Evolutionary conservation across 2,888 invertebrate species (phyloP), one percentile per base, ranked within the genome.

Genomic region (Cerceris ruficornis): DNA sequence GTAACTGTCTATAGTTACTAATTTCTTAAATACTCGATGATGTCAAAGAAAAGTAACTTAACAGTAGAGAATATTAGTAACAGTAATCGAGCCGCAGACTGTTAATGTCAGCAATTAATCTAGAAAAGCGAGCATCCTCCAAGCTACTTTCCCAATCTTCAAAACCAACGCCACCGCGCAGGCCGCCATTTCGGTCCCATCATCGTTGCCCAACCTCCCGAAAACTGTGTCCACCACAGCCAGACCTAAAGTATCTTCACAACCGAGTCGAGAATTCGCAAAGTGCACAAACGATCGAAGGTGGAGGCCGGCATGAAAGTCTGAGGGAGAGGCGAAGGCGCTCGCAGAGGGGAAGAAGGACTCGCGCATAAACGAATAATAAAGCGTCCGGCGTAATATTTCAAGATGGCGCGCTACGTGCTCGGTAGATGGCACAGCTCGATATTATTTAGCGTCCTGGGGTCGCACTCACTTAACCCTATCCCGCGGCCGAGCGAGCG

Each of bases 391-490:
- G 86, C 86, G 86, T 88, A 88, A 88, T 88, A 88, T 88, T 88
- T 88, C 87, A 88, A 87, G 85, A 88, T 88, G 87, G 88, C 88
- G 87, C 82, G 84, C 82, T 87, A 87, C 87, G 86, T 87, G 86
- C 87, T 85, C 86, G 84, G 85, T 84, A 87, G 88, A 90, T 89
- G 88, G 89, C 88, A 88, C 84, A 89, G 88, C 89, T 88, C 89
- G 90, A 90, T 91, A 90, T 90, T 91, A 91, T 91, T 91, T 90
- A 91, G 90, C 90, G 88, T 90, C 91, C 84, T 87, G 87, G 79
- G 91, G 91, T 91, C 91, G 86, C 88, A 90, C 90, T 90, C 91
- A 91, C 91, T 91, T 91, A 91, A 91, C 91, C 91, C 90, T 86
- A 88, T 86, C 86, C 85, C 82, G 83, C 86, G 88, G 80, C 81